Percentiles rank a stretch among this genome's conserved stretches.
phyloP scores from a whole-genome alignment of 2,797 vertebrate genomes.

The Argentina silus region DNA sequence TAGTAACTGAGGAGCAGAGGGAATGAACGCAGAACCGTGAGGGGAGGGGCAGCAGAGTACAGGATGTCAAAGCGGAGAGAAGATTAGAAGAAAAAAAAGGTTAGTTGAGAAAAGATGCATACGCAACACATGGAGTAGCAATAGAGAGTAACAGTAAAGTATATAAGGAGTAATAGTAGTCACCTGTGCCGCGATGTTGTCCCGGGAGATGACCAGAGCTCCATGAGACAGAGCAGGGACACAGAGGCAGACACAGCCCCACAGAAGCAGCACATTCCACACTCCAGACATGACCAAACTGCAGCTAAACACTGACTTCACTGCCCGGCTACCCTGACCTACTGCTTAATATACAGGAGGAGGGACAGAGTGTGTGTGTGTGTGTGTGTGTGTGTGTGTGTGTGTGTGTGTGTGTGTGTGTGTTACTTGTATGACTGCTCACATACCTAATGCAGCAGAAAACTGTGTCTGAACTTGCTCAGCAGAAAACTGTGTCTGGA shows the following conservation, averaged over 20 bases:
- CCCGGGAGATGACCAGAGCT: slow-evolving; percentile 51
- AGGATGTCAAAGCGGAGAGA: background rate
- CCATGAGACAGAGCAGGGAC: slow-evolving; percentile 39
- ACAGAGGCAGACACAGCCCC: slow-evolving; percentile 47
- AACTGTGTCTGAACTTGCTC: background rate
- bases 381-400: too few relatives aligned
- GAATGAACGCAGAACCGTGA: too few relatives aligned
- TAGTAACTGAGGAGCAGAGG: too few relatives aligned
- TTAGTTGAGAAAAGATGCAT: background rate
- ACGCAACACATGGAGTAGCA: background rate
- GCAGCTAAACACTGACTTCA: slow-evolving; percentile 51
- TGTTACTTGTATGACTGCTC: too few relatives aligned
- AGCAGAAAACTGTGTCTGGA: too few relatives aligned
- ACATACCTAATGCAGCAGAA: too few relatives aligned
- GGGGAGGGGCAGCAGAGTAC: background rate
- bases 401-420: too few relatives aligned
- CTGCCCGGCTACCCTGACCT: slow-evolving; percentile 21
- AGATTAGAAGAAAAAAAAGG: background rate
- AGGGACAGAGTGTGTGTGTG: slow-evolving; percentile 32
- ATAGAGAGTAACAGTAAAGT: background rate
- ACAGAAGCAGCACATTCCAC: slow-evolving; percentile 61
- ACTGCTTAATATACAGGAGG: background rate
- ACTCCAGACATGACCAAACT: slow-evolving; percentile 69
- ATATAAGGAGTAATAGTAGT: background rate
- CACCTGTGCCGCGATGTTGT: slow-evolving; percentile 51